Conservation (phyloP, 2,888 invertebrate species). For the Coelinius sp. region DNA sequence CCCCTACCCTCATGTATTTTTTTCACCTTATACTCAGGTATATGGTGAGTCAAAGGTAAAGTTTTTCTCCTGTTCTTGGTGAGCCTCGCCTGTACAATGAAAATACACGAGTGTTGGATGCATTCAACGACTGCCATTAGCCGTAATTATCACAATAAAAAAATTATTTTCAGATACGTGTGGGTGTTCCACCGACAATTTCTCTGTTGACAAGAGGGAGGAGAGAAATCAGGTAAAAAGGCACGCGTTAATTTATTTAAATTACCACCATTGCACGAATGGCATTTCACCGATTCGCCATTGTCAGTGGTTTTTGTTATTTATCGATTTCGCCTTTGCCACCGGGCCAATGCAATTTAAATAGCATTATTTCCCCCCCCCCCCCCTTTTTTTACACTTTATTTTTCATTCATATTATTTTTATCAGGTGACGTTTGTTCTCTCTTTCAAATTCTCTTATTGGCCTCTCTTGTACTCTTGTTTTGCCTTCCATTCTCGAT, state of each 20-base stretch:
- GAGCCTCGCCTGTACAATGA: constrained; percentile 26
- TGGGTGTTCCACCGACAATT: constrained; percentile 57
- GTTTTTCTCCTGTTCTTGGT: background rate
- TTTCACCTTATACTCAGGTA: constrained; percentile 8
- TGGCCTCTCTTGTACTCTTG: constrained; percentile 15
- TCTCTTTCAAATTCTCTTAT: constrained; percentile 15
- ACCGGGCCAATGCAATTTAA: constrained; percentile 36
- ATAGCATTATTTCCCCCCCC: constrained; percentile 17
- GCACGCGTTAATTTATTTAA: constrained; percentile 65
- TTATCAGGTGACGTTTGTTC: constrained; percentile 24
- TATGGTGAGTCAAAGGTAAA: background rate
- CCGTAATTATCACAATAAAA: constrained; percentile 59
- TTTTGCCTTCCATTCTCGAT: constrained; percentile 10
- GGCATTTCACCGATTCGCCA: constrained; percentile 55
- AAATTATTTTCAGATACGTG: constrained; percentile 55
- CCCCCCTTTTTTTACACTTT: constrained; percentile 9
- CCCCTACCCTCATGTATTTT: background rate
- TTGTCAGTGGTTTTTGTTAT: constrained; percentile 62
- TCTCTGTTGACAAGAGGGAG: background rate
- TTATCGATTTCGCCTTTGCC: constrained; percentile 54
- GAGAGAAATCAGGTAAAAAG: constrained; percentile 26
- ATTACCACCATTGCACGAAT: constrained; percentile 57
- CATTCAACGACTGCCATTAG: constrained; percentile 63
- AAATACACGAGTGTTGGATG: constrained; percentile 39
- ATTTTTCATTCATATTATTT: constrained; percentile 1